Percentiles rank a stretch among this genome's conserved stretches.
Conservation (phyloP, 2,888 invertebrate genomes). For the Cartodere bifasciata region DNA sequence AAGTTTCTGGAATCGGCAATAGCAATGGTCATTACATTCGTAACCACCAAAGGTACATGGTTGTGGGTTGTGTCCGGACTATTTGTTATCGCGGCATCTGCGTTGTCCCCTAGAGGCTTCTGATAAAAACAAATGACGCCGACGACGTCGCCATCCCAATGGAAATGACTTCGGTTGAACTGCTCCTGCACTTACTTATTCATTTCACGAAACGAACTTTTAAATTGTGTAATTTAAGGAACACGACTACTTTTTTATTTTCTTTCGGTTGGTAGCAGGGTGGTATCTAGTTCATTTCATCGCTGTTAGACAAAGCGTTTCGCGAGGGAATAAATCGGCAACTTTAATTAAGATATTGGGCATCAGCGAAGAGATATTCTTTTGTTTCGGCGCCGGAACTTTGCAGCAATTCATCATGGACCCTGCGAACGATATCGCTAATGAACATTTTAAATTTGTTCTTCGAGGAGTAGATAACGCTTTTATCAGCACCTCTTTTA, state of each 20-base stretch:
- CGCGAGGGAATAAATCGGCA: conserved; percentile 35
- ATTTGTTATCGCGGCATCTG: conserved; percentile 26
- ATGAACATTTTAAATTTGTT: conserved; percentile 36
- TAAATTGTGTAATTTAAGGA: conserved; percentile 39
- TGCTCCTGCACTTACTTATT: conserved; percentile 34
- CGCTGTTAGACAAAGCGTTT: conserved; percentile 26
- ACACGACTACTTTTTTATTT: conserved; percentile 30
- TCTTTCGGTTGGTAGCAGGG: conserved; percentile 10
- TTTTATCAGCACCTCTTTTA: conserved; percentile 20
- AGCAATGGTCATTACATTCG: too few species aligned
- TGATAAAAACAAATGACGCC: conserved; percentile 36
- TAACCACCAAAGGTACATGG: too few species aligned
- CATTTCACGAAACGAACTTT: conserved; percentile 39
- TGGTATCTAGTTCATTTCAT: conserved; percentile 29
- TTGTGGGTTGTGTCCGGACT: conserved; percentile 10
- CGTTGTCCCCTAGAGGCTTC: conserved; percentile 25
- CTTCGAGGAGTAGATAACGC: conserved; percentile 24
- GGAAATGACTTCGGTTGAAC: conserved; percentile 18
- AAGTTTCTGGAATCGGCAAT: too few species aligned
- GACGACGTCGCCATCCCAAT: conserved; percentile 34
- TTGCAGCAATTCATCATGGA: conserved; percentile 32
- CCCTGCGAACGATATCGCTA: conserved; percentile 30
- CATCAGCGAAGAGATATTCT: conserved; percentile 32
- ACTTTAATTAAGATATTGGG: conserved; percentile 41
- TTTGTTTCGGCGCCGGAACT: conserved; percentile 33